These are phyloP conservation scores for Pangasius krempfi DNA, from an alignment of 2,797 vertebrate genomes.

Conservation along the genomic window DNA sequence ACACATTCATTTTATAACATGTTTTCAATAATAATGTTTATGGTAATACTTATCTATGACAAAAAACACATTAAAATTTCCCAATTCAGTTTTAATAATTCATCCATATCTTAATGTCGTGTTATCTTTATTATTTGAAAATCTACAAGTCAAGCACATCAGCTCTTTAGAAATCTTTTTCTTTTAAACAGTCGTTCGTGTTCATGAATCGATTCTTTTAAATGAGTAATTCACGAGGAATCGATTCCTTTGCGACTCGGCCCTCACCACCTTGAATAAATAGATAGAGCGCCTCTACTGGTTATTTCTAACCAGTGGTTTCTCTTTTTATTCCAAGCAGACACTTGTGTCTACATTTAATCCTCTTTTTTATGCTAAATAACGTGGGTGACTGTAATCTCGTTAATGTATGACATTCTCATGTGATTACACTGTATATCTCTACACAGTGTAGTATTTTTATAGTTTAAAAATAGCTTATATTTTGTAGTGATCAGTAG, in stretches of 20 bases:
- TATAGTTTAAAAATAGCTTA: not conserved
- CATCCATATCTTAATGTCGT: not conserved
- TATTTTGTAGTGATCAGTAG: not conserved
- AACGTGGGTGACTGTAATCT: not conserved
- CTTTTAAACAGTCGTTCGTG: not conserved
- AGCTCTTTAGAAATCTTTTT: not conserved
- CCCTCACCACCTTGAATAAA: constrained; percentile 1
- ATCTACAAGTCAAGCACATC: not conserved
- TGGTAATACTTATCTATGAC: not conserved
- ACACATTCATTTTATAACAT: not conserved
- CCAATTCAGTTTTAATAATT: not conserved
- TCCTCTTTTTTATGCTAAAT: not conserved
- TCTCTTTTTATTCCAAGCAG: not conserved
- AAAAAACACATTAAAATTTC: not conserved
- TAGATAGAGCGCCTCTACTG: constrained; percentile 49
- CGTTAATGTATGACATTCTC: not conserved
- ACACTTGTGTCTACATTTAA: not conserved
- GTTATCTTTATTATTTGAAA: not conserved
- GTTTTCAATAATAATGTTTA: not conserved
- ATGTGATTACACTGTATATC: not conserved
- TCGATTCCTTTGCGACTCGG: constrained; percentile 10
- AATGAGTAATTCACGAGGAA: constrained; percentile 12
- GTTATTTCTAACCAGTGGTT: not conserved
- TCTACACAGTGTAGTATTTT: not conserved
- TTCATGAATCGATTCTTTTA: constrained; percentile 8